These are phyloP conservation scores for Aythya baeri DNA, from an alignment of 2,113 vertebrate genomes.

Conservation along the genomic window DNA sequence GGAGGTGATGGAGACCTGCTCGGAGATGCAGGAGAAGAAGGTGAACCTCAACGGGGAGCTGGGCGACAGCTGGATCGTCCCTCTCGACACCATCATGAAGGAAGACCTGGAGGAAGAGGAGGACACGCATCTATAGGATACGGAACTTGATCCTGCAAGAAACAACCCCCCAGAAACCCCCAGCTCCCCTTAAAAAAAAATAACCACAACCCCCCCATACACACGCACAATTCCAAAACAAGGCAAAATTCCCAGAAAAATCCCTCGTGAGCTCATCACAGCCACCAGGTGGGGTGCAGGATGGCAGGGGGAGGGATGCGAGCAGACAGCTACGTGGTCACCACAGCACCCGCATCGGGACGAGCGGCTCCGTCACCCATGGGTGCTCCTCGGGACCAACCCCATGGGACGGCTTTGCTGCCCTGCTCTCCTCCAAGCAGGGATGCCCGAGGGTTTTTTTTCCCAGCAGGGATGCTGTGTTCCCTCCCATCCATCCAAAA, in stretches of 20 bases:
- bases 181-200: not conserved
- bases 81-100: constrained; percentile 91
- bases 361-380: not conserved
- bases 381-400: not conserved
- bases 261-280: not conserved
- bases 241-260: not conserved
- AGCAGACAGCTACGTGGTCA: not conserved
- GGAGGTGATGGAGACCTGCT: constrained; percentile 96
- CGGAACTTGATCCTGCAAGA: not conserved
- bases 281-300: not conserved
- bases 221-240: not conserved
- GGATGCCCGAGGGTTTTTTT: not conserved
- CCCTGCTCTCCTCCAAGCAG: not conserved
- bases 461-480: not conserved
- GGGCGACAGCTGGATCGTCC: constrained; percentile 98
- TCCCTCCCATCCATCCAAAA: rapidly evolving
- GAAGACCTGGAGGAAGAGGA: constrained; percentile 90
- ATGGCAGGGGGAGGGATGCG: not conserved
- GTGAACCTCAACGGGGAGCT: constrained; percentile 87
- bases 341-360: not conserved
- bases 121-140: constrained; percentile 92
- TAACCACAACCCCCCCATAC: not conserved
- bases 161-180: not conserved
- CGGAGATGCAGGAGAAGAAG: constrained; percentile 97
- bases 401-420: not conserved